Conservation (phyloP, 1,140 invertebrate genomes). For the Chrysomallon squamiferum region DNA sequence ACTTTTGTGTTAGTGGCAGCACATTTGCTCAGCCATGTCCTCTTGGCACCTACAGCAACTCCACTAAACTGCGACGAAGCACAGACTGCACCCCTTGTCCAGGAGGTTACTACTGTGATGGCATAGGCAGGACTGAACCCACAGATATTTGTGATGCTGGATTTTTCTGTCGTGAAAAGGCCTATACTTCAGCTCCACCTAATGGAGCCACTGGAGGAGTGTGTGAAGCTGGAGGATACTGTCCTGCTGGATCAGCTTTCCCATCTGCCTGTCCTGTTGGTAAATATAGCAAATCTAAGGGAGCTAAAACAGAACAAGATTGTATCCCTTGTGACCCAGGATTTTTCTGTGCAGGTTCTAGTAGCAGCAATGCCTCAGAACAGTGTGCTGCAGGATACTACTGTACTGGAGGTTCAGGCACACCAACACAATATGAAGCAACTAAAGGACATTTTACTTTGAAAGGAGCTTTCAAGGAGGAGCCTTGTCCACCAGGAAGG, state of each 20-base stretch:
- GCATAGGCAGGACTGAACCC: constrained; percentile 53
- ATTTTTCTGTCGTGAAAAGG: constrained; percentile 59
- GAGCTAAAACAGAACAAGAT: constrained; percentile 54
- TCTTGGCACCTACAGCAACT: constrained; percentile 59
- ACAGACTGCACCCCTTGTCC: constrained; percentile 60
- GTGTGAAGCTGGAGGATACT: constrained; percentile 58
- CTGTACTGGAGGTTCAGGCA: constrained; percentile 55
- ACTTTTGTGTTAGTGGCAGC: constrained; percentile 59
- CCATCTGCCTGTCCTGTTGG: constrained; percentile 50
- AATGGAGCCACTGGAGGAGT: constrained; percentile 59
- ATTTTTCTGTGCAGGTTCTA: constrained; percentile 57
- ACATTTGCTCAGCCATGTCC: constrained; percentile 53
- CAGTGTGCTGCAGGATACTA: constrained; percentile 57
- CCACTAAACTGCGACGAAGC: constrained; percentile 46
- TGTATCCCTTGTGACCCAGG: constrained; percentile 61
- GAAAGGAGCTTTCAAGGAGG: constrained; percentile 51
- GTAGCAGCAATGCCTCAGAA: constrained; percentile 48
- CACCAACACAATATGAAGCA: constrained; percentile 50
- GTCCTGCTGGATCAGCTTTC: constrained; percentile 52
- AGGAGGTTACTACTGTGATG: constrained; percentile 60
- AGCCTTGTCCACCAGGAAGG: constrained; percentile 50
- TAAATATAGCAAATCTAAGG: constrained; percentile 54
- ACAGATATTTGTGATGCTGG: constrained; percentile 59
- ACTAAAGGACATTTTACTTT: constrained; percentile 50
- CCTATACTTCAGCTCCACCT: constrained; percentile 58